phyloP scores from a whole-genome alignment of 2,797 vertebrate species.

The Enteromius trimaculatus region DNA sequence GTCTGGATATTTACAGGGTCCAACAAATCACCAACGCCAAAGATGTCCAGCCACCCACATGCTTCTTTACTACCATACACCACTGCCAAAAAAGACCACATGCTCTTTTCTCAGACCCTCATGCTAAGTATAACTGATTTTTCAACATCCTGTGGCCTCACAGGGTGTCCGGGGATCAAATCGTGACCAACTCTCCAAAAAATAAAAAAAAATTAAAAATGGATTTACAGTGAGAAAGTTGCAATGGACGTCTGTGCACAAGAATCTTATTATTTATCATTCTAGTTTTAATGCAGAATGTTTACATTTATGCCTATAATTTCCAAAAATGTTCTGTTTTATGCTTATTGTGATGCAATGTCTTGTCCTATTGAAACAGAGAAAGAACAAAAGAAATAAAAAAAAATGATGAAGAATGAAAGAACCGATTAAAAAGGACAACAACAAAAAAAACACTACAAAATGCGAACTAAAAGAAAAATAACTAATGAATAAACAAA shows the following conservation, averaged over 20 bases:
- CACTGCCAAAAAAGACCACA: conserved; percentile 38
- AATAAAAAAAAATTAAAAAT: neutral
- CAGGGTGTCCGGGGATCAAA: neutral
- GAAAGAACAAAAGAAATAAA: neutral
- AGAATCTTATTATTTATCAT: neutral
- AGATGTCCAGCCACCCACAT: conserved; percentile 38
- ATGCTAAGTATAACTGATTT: conserved; percentile 21
- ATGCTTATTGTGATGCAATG: neutral
- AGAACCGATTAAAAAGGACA: neutral
- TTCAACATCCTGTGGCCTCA: conserved; percentile 4
- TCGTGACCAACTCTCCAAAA: neutral
- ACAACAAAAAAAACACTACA: no score
- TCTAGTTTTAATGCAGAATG: neutral
- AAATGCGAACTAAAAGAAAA: no score
- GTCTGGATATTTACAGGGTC: conserved; percentile 47
- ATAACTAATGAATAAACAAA: no score
- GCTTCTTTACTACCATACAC: conserved; percentile 45
- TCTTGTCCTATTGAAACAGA: neutral
- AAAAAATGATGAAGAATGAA: neutral
- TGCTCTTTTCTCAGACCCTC: conserved; percentile 10
- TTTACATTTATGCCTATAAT: no score
- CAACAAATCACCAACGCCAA: conserved; percentile 43
- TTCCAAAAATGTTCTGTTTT: neutral
- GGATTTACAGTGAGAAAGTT: neutral
- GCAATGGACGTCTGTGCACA: neutral